Evolutionary conservation across 92 coral and sea anemone genomes (phyloP), one percentile per base, ranked within the genome.

Genomic region (Siderastrea radians): DNA sequence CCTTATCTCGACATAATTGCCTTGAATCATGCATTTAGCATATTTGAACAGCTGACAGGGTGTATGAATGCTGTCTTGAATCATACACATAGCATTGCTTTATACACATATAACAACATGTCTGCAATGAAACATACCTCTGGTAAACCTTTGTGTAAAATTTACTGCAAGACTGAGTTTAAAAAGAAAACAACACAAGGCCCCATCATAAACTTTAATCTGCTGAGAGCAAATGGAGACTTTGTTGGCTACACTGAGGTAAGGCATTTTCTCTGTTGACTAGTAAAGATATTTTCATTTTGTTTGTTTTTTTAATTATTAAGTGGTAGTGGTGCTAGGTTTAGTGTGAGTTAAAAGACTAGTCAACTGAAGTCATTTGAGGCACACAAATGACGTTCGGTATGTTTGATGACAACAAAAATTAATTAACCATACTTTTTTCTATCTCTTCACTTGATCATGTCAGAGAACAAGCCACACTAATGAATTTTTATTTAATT

Each of bases 201-300:
- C 12, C 99, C 99, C 47, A 78, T 98, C 52, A 87, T 98, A 52
- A 98, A 95, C 82, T 96, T 98, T 57, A 98, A 98, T 80, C 52
- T 98, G 50, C 73, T 90, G 78, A 88, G 99, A 74, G 84, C 98
- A 49, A 90, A 79, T 94, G 99, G 99, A 52, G 88, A 77, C 19
- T 92, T 90, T 84, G 88, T 98, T 77, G 99, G 99, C 38, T 98
- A 94, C 80, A 91, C 95, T 75, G 96, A 98, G 99, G 99, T 98
- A 90, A 16, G 94, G 14, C n/a, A 67, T 6, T 7, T 16, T 9
- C 26, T 61, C 66, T 13, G 8, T 4, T 55, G 60, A 7, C 12
- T 7, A 2, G 10, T 55, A 7, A 7, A 55, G 6, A 55, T 11
- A 55, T 55, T 55, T 55, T 55, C 10, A 2, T 49, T 48, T n/a